Evolutionary conservation across 2,797 vertebrate genomes (phyloP).

Genomic region (Coccyzus lansbergi): DNA sequence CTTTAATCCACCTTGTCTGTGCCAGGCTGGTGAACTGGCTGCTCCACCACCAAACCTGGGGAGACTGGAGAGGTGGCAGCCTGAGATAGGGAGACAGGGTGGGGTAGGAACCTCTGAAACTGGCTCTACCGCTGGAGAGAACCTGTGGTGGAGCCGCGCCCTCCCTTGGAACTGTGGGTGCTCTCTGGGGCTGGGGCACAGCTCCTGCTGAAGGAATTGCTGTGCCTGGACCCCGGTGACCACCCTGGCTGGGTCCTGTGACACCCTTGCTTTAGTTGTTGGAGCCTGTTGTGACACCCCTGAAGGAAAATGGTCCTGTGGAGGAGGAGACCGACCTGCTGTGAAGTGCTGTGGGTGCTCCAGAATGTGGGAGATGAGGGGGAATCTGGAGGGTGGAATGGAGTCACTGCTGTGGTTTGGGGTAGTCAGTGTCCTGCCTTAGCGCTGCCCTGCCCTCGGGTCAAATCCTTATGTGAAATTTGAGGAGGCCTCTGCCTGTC

Average conservation of each 20-base stretch:
- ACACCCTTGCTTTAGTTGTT: background rate
- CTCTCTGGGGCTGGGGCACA: background rate
- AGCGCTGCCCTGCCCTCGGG: constrained; percentile 17
- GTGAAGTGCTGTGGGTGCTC: background rate
- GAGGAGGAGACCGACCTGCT: background rate
- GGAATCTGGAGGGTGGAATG: background rate
- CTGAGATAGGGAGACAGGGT: background rate
- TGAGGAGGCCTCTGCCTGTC: constrained; percentile 21
- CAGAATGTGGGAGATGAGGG: background rate
- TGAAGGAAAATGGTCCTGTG: background rate
- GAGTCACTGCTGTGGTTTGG: background rate
- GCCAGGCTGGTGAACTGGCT: background rate
- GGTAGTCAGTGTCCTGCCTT: background rate
- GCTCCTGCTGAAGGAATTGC: background rate
- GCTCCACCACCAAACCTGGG: background rate
- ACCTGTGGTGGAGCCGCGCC: background rate
- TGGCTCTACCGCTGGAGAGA: constrained; percentile 25
- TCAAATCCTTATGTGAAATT: constrained; percentile 18
- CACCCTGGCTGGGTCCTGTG: background rate
- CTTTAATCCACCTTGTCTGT: background rate
- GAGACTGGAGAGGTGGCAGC: background rate
- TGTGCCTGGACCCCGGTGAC: background rate
- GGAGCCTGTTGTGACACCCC: background rate
- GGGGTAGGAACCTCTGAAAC: constrained; percentile 14
- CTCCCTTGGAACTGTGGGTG: fast-evolving